Percentiles rank a stretch among this genome's conserved stretches.
These are phyloP conservation scores for Grallaria varia DNA, from an alignment of 2,113 vertebrate species.

Conservation along the genomic window DNA sequence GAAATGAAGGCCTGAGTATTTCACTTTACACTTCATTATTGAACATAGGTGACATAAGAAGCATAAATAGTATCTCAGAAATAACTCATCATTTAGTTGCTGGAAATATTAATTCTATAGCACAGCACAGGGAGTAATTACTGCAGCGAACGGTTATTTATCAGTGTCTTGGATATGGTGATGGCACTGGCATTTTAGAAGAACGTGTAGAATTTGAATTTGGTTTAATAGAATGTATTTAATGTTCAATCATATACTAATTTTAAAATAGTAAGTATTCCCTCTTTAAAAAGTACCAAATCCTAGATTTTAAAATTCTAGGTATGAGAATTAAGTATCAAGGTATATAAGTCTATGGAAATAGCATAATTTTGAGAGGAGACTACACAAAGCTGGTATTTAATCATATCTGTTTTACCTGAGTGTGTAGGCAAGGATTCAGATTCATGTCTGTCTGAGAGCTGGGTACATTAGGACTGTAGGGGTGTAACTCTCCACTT, in stretches of 20 bases:
- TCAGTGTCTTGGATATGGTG: neutral
- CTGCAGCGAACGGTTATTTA: neutral
- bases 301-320: neutral
- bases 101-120: neutral
- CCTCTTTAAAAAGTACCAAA: neutral
- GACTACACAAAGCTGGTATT: neutral
- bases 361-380: neutral
- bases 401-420: neutral
- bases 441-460: neutral
- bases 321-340: neutral
- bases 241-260: neutral
- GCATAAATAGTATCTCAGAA: neutral
- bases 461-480: neutral
- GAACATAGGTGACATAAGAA: slow-evolving; percentile 15
- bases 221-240: neutral
- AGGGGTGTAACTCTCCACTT: neutral
- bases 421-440: neutral
- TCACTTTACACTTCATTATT: slow-evolving; percentile 5
- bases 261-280: neutral
- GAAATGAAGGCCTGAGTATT: slow-evolving; percentile 23
- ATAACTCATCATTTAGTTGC: neutral
- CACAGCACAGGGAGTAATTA: neutral
- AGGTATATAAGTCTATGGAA: neutral
- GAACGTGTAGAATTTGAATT: neutral
- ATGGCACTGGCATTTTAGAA: neutral